A percentile compares a stretch with the other conserved stretches of the same genome.
Evolutionary conservation across 2,888 invertebrate genomes (phyloP).

Genomic region (Lycaena phlaeas): DNA sequence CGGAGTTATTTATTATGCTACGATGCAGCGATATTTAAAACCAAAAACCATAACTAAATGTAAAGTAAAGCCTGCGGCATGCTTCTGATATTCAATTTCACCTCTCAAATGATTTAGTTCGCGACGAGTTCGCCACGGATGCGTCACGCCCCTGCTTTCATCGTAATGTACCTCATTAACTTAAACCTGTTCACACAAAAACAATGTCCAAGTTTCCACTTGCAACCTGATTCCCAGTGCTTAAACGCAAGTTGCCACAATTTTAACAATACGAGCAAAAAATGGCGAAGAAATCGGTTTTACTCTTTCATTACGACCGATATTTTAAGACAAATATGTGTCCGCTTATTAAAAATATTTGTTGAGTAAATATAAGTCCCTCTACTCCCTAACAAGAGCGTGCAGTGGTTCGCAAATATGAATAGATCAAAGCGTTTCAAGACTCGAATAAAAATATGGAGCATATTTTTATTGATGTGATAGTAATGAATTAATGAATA

Average conservation of each 20-base stretch:
- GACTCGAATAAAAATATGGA: constrained; percentile 17
- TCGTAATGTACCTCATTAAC: constrained; percentile 55
- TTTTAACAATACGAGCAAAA: constrained; percentile 6
- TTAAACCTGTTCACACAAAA: constrained; percentile 41
- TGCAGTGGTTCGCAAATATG: constrained; percentile 46
- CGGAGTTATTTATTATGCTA: no score
- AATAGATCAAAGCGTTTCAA: constrained; percentile 48
- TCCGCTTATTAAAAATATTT: constrained; percentile 59
- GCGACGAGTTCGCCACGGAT: constrained; percentile 22
- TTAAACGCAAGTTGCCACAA: not conserved
- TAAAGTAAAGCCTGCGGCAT: constrained; percentile 22
- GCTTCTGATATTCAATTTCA: constrained; percentile 56
- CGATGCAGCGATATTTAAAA: not conserved
- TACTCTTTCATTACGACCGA: constrained; percentile 1
- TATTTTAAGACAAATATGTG: constrained; percentile 35
- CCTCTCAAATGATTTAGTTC: constrained; percentile 37
- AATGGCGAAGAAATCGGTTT: constrained; percentile 3
- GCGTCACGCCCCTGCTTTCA: constrained; percentile 36
- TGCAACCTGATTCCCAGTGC: constrained; percentile 8
- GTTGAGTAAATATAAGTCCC: constrained; percentile 42
- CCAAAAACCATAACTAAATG: constrained; percentile 3
- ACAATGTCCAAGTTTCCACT: constrained; percentile 30
- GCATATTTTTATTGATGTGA: constrained; percentile 1
- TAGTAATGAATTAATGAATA: not conserved
- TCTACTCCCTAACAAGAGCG: constrained; percentile 33